Evolutionary conservation across 2,797 vertebrate genomes (phyloP), one percentile per base, ranked within the genome.

Genomic region (Zenarchopterus dispar): DNA sequence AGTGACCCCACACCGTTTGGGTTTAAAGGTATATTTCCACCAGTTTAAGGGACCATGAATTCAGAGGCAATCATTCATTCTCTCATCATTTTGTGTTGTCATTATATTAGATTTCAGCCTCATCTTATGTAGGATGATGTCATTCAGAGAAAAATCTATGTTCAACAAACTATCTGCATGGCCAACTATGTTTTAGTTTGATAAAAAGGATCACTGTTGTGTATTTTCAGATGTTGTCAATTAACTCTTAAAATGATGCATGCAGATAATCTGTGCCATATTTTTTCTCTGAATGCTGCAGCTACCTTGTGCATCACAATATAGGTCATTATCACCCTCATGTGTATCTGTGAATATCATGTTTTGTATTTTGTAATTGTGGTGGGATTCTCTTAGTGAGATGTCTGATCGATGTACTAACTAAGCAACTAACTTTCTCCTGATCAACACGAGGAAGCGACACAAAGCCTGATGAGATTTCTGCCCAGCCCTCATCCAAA

Each of bases 1-100:
- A 98, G 96, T 84, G 96, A 98, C 86, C 95, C 96, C 70, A 95
- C 95, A 33, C 96, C 96, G 43, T 93, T 96, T 90, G 96, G 96
- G 88, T 88, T 95, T 82, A 96, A 94, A 97, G 96, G 96, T 97
- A 92, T 59, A 86, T 7, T 23, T 48, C 19, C 1, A 6, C 5
- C 2, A 3, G n/a, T 24, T 7, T 15, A 4, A 8, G 31, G 36
- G 6, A 4, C 1, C 47, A 7, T 70, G 4, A 61, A 17, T n/a
- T 31, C 50, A 43, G 45, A 50, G 49, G 3, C 49, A 62, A 19
- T 51, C 36, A 0, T 21, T 66, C 73, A 68, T 62, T 39, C 3
- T 46, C 17, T 18, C 52, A 45, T 59, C 24, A 24, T 33, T 2
- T 8, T 17, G 21, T 63, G 26, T 45, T 31, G 46, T 43, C 52